A percentile compares a stretch with the other conserved stretches of the same genome.
Evolutionary conservation across 2,888 invertebrate species (phyloP).

Genomic region (Epinotia demarniana): DNA sequence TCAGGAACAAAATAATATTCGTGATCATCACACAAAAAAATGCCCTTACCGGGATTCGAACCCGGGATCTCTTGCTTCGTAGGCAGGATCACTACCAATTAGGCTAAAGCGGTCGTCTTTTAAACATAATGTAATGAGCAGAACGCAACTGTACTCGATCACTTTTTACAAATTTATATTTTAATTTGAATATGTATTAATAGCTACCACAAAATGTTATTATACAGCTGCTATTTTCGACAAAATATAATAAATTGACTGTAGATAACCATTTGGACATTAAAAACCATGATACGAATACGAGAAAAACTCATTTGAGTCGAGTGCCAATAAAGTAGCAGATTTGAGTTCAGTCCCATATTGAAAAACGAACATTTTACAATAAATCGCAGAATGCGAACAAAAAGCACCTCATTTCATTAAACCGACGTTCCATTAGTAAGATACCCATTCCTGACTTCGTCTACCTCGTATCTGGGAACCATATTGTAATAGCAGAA

Average conservation of each 20-base stretch:
- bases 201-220: too few species aligned
- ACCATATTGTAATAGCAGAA: background rate
- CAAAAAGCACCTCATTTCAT: constrained; percentile 80
- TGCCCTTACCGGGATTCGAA: too few species aligned
- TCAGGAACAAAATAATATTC: too few species aligned
- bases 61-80: too few species aligned
- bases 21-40: too few species aligned
- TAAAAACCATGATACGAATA: constrained; percentile 31
- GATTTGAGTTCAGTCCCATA: constrained; percentile 62
- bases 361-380: constrained; percentile 73
- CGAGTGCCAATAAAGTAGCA: constrained; percentile 51
- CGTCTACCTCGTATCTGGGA: constrained; percentile 8
- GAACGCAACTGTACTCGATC: background rate
- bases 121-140: background rate
- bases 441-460: constrained; percentile 55
- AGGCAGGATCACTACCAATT: too few species aligned
- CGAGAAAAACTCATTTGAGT: constrained; percentile 39
- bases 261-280: background rate
- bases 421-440: constrained; percentile 79
- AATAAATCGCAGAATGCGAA: constrained; percentile 73
- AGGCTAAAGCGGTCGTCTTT: too few species aligned
- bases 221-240: too few species aligned
- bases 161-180: background rate
- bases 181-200: too few species aligned
- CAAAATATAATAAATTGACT: background rate